Percentiles rank a stretch among this genome's conserved stretches.
Evolutionary conservation across 2,113 vertebrate species (phyloP).

Genomic region (Cisticola juncidis): DNA sequence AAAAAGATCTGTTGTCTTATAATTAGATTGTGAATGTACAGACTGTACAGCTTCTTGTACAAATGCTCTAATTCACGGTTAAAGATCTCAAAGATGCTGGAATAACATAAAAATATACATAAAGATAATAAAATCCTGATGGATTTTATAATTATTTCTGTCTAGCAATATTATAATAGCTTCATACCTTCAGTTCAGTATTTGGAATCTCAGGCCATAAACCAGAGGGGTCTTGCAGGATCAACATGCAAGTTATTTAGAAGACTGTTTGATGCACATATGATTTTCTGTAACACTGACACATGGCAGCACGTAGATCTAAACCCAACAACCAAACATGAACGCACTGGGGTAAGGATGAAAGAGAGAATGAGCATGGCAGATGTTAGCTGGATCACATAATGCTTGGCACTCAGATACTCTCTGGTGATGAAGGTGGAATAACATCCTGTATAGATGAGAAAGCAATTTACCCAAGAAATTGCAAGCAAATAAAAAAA

Average conservation of each 20-base stretch:
- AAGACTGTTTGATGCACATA: constrained; percentile 46
- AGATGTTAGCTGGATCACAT: constrained; percentile 43
- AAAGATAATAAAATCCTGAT: constrained; percentile 42
- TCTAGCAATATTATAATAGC: neutral
- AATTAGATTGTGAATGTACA: constrained; percentile 21
- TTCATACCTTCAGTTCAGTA: neutral
- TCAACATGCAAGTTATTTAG: constrained; percentile 58
- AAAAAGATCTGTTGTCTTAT: constrained; percentile 8
- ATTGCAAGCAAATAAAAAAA: constrained; percentile 16
- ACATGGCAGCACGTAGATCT: constrained; percentile 39
- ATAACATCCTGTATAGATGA: constrained; percentile 19
- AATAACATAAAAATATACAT: neutral
- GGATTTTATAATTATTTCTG: constrained; percentile 42
- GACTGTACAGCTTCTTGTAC: neutral
- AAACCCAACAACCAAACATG: constrained; percentile 42
- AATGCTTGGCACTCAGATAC: neutral
- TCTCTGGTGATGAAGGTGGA: constrained; percentile 28
- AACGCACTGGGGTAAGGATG: constrained; percentile 33
- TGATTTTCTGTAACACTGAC: constrained; percentile 45
- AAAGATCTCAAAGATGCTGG: neutral
- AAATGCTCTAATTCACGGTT: constrained; percentile 15
- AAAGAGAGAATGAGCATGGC: constrained; percentile 50
- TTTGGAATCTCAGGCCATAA: constrained; percentile 31
- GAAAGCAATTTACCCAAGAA: constrained; percentile 25
- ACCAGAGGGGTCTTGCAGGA: constrained; percentile 8